Evolutionary conservation across 2,797 vertebrate genomes (phyloP).

Genomic region (Cossypha caffra): DNA sequence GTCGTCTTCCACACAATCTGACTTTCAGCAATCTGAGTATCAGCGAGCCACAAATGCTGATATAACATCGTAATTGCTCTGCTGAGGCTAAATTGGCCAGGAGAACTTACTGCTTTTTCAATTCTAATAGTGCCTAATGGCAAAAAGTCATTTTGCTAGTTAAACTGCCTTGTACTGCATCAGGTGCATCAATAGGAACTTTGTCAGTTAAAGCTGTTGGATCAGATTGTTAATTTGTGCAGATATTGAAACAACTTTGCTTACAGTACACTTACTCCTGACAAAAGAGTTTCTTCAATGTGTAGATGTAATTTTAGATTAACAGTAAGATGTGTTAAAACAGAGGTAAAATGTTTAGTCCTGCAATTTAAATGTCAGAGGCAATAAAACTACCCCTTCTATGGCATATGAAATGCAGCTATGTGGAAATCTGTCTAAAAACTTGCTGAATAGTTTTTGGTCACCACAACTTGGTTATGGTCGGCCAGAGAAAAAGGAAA

Average conservation of each 20-base stretch:
- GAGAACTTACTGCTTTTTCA: neutral
- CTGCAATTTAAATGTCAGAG: neutral
- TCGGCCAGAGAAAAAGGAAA: neutral
- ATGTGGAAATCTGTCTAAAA: neutral
- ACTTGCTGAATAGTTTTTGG: neutral
- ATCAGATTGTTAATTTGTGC: neutral
- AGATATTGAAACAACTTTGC: neutral
- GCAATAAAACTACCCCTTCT: neutral
- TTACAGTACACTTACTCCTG: neutral
- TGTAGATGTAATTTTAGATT: neutral
- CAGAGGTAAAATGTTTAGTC: neutral
- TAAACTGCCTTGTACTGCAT: neutral
- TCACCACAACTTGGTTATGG: neutral
- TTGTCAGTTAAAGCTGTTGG: neutral
- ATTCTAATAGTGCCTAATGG: neutral
- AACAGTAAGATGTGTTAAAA: neutral
- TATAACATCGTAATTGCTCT: neutral
- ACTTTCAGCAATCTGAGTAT: neutral
- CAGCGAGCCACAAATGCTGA: neutral
- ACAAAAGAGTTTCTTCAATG: neutral
- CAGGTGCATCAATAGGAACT: neutral
- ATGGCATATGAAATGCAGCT: neutral
- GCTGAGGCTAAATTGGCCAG: neutral
- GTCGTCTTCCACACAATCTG: neutral
- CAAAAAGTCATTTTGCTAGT: neutral